Evolutionary conservation across 2,113 vertebrate species (phyloP).

Genomic region (Ornithorhynchus anatinus): DNA sequence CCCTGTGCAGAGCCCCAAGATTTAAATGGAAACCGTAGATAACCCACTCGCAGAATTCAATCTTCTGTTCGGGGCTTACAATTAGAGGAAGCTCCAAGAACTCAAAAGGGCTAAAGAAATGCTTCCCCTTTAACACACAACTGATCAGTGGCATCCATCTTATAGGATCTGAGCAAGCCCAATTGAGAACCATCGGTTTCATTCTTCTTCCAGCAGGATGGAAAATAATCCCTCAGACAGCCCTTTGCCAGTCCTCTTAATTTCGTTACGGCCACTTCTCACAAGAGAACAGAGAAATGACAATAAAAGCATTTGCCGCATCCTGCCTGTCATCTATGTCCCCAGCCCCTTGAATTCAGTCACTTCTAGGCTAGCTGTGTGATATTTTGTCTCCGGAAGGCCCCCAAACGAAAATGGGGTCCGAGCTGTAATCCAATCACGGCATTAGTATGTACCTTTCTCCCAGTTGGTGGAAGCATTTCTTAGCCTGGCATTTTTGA

Average conservation of each 20-base stretch:
- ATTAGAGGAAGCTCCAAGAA: no score
- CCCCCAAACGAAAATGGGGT: conserved; percentile 9
- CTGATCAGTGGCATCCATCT: conserved; percentile 29
- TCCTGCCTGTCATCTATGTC: conserved; percentile 44
- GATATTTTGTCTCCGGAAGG: conserved; percentile 31
- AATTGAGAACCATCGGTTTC: conserved; percentile 24
- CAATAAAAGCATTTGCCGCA: conserved; percentile 24
- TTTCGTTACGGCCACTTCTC: conserved; percentile 9
- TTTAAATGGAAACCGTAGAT: no score
- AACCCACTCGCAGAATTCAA: no score
- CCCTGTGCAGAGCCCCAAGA: no score
- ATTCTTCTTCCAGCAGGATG: conserved; percentile 19
- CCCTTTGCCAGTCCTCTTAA: conserved; percentile 10
- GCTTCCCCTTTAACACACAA: conserved; percentile 34
- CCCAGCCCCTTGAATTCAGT: conserved; percentile 37
- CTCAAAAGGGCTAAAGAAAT: conserved; percentile 16
- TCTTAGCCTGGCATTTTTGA: conserved; percentile 2
- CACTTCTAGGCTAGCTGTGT: conserved; percentile 26
- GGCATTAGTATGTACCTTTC: conserved; percentile 23
- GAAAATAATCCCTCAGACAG: neutral
- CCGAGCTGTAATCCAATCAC: conserved; percentile 43
- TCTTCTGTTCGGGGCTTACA: no score
- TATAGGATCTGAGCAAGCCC: conserved; percentile 29
- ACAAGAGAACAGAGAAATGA: conserved; percentile 17
- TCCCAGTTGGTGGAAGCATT: neutral